Percentiles rank a stretch among this genome's conserved stretches.
phyloP scores from a whole-genome alignment of 2,797 vertebrate genomes.

The Epinephelus awoara region DNA sequence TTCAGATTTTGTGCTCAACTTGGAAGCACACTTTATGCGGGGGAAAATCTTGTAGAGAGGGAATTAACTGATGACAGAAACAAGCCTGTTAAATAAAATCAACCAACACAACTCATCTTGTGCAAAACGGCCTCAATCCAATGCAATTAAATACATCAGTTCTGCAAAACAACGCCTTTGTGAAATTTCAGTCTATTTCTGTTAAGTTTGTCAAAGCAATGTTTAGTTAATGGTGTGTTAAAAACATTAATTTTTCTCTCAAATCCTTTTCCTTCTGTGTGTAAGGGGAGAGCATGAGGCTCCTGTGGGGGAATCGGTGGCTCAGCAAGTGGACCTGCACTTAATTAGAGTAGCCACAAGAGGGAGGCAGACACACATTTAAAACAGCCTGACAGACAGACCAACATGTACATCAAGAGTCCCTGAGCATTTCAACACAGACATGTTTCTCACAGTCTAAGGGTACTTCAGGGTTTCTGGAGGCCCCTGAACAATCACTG shows the following conservation, averaged over 20 bases:
- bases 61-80: too few species aligned
- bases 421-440: slow-evolving; percentile 17
- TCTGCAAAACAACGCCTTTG: too few species aligned
- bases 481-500: slow-evolving; percentile 29
- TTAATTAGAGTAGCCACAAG: slow-evolving; percentile 77
- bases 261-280: neutral
- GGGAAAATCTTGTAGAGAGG: too few species aligned
- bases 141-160: too few species aligned
- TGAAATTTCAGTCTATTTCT: too few species aligned
- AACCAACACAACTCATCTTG: too few species aligned
- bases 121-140: too few species aligned
- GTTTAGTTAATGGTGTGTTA: too few species aligned
- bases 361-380: slow-evolving; percentile 79
- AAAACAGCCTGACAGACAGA: slow-evolving; percentile 25
- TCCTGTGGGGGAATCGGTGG: slow-evolving; percentile 11
- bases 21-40: too few species aligned
- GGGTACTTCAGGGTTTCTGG: slow-evolving; percentile 19
- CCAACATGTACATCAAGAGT: slow-evolving; percentile 23
- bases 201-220: too few species aligned
- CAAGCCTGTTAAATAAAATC: too few species aligned
- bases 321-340: slow-evolving; percentile 68
- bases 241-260: neutral
- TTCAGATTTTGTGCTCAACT: neutral
- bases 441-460: slow-evolving; percentile 25
- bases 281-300: neutral